Percentiles rank a stretch among this genome's conserved stretches.
Conservation (phyloP, 2,888 invertebrate genomes). For the Agrochola litura region DNA sequence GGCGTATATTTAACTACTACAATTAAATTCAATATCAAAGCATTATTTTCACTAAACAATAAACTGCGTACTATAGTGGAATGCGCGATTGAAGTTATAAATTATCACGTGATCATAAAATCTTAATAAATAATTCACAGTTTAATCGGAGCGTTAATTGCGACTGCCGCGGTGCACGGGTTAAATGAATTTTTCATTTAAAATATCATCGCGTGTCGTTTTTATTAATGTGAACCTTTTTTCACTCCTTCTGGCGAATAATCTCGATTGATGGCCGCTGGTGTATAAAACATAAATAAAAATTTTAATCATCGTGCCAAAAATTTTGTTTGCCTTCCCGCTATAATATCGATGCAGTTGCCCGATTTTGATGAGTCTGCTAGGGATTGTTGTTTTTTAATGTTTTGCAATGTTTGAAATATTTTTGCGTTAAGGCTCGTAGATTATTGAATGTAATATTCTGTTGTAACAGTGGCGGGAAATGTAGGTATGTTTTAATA, state of each 20-base stretch:
- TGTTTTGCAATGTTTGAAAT: constrained; percentile 28
- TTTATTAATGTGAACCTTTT: constrained; percentile 76
- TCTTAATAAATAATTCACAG: constrained; percentile 79
- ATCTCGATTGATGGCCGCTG: constrained; percentile 75
- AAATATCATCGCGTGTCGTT: constrained; percentile 76
- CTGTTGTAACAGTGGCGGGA: not conserved
- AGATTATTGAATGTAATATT: constrained; percentile 22
- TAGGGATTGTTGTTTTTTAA: constrained; percentile 43
- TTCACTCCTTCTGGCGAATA: constrained; percentile 71
- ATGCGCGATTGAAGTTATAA: constrained; percentile 62
- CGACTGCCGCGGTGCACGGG: constrained; percentile 51
- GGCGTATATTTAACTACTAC: constrained; percentile 42
- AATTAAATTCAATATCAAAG: constrained; percentile 52
- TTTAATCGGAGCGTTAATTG: constrained; percentile 80
- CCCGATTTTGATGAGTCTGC: constrained; percentile 61
- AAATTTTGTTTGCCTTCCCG: constrained; percentile 66
- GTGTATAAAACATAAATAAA: constrained; percentile 76
- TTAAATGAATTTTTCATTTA: constrained; percentile 73
- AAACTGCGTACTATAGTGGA: constrained; percentile 50
- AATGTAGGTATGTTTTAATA: not conserved
- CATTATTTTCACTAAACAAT: constrained; percentile 57
- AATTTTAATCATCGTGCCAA: constrained; percentile 70
- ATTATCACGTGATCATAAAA: constrained; percentile 69
- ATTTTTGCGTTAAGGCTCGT: constrained; percentile 8
- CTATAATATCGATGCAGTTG: constrained; percentile 65